phyloP scores from a whole-genome alignment of 1,140 invertebrate genomes.

The Listronotus bonariensis region DNA sequence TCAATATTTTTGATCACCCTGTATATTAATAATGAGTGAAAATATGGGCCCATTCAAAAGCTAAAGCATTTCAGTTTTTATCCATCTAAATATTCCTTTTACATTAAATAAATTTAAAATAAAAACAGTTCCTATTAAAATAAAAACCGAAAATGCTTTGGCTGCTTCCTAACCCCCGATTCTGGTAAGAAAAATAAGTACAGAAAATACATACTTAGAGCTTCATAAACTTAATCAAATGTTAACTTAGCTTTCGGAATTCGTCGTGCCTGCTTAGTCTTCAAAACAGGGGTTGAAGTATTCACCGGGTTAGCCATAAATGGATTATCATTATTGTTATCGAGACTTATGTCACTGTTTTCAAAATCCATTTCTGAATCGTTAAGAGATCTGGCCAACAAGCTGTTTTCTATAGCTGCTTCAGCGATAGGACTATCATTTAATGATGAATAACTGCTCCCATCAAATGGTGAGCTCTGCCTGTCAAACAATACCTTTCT shows the following conservation, averaged over 20 bases:
- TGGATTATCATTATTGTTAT: not conserved
- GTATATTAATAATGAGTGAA: too few relatives aligned
- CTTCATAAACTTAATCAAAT: constrained; percentile 10
- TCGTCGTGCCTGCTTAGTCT: not conserved
- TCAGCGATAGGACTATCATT: not conserved
- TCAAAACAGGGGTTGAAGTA: constrained; percentile 24
- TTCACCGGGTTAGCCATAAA: not conserved
- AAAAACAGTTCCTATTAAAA: too few relatives aligned
- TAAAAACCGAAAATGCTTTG: too few relatives aligned
- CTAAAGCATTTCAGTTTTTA: too few relatives aligned
- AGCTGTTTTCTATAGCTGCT: not conserved
- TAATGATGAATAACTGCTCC: not conserved
- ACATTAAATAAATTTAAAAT: too few relatives aligned
- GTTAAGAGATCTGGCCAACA: not conserved
- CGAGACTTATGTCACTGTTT: not conserved
- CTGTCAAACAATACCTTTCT: not conserved
- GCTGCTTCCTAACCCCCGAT: too few relatives aligned
- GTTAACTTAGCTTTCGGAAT: constrained; percentile 24
- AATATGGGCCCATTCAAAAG: too few relatives aligned
- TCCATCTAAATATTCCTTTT: too few relatives aligned
- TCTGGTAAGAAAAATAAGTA: not conserved
- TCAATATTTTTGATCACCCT: too few relatives aligned
- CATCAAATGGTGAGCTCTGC: not conserved
- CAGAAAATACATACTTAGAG: not conserved
- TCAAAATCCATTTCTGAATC: not conserved